Evolutionary conservation across 1,140 invertebrate species (phyloP).

Genomic region (Ips typographus): DNA sequence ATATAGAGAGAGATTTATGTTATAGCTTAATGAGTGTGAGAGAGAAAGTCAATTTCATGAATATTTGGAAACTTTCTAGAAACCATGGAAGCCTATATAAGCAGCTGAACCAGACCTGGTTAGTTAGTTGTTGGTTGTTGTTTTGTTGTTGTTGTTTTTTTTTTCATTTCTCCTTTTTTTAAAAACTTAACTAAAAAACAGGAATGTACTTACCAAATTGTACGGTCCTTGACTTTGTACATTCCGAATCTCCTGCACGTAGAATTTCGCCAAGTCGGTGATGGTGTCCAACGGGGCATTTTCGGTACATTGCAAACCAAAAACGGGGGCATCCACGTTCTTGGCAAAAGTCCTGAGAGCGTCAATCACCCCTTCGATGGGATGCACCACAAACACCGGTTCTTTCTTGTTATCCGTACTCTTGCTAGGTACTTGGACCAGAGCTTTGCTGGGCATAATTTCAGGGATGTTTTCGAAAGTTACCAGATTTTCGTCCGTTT

Average conservation of each 20-base stretch:
- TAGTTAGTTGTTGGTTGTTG: no score
- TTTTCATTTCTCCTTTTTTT: no score
- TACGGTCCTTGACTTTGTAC: slow-evolving; percentile 84
- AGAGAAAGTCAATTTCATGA: no score
- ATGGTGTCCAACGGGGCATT: slow-evolving; percentile 74
- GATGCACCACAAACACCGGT: slow-evolving; percentile 67
- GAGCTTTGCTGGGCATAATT: slow-evolving; percentile 65
- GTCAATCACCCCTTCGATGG: slow-evolving; percentile 86
- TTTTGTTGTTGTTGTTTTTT: no score
- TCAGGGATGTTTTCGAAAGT: slow-evolving; percentile 55
- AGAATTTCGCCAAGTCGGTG: slow-evolving; percentile 73
- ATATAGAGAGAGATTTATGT: no score
- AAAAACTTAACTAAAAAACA: no score
- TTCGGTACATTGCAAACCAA: slow-evolving; percentile 85
- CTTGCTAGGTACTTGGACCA: slow-evolving; percentile 62
- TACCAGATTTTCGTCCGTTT: slow-evolving; percentile 49
- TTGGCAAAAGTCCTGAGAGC: slow-evolving; percentile 69
- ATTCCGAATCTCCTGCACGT: slow-evolving; percentile 74
- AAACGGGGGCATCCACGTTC: slow-evolving; percentile 74
- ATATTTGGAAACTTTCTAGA: no score
- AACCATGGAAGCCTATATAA: no score
- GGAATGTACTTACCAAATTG: slow-evolving; percentile 57
- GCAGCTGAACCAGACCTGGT: no score
- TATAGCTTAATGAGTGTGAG: no score
- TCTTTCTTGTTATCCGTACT: slow-evolving; percentile 48